Percentiles rank a stretch among this genome's conserved stretches.
These are phyloP conservation scores for Tachuris rubrigastra DNA, from an alignment of 2,113 vertebrate genomes.

Conservation along the genomic window DNA sequence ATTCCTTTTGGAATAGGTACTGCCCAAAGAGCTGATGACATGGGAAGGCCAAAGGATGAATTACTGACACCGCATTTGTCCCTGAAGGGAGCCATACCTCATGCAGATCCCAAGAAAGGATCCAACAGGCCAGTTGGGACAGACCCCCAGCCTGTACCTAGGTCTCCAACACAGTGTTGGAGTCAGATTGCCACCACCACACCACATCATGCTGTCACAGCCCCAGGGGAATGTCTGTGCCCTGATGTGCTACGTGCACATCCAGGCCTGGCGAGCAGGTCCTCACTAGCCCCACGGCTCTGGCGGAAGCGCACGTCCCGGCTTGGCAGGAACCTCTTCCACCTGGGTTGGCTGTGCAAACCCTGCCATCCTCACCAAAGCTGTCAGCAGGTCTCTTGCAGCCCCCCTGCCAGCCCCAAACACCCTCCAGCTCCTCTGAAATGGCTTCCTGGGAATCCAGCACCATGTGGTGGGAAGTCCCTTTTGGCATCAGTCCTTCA, in stretches of 20 bases:
- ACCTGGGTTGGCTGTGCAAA: not conserved
- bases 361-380: not conserved
- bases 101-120: not conserved
- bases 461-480: not conserved
- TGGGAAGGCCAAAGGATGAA: not conserved
- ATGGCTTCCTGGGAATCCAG: not conserved
- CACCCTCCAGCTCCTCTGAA: not conserved
- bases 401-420: not conserved
- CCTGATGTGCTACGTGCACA: not conserved
- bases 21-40: not conserved
- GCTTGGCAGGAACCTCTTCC: conserved; percentile 12
- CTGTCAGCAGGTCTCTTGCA: not conserved
- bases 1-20: not conserved
- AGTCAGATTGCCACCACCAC: not conserved
- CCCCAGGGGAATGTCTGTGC: not conserved
- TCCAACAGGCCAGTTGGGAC: not conserved
- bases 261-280: not conserved
- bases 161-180: not conserved
- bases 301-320: fast-evolving
- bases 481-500: not conserved
- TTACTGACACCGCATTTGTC: not conserved
- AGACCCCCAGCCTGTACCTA: not conserved
- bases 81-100: not conserved
- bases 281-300: not conserved
- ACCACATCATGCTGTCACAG: fast-evolving